phyloP scores from a whole-genome alignment of 2,797 vertebrate genomes.

The Cynodonichthys magdalenae region DNA sequence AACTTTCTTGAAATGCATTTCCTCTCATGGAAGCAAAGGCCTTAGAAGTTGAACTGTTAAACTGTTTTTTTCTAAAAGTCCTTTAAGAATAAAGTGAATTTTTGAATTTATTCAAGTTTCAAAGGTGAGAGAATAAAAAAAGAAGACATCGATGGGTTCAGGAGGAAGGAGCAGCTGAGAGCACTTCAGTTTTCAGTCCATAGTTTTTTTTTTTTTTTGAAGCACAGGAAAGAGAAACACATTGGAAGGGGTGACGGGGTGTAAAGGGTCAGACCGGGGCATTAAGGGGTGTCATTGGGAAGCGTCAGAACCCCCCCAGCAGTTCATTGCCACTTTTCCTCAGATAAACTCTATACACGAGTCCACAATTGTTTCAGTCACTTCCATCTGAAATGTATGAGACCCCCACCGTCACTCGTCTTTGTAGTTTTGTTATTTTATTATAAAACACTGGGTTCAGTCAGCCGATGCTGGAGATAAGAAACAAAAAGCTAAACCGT shows the following conservation, averaged over 20 bases:
- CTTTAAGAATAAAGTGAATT: constrained; percentile 58
- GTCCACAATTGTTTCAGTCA: constrained; percentile 9
- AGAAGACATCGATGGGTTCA: constrained; percentile 32
- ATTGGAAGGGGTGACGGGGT: constrained; percentile 4
- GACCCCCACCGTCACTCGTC: constrained; percentile 50
- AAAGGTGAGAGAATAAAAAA: constrained; percentile 60
- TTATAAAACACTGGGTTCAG: constrained; percentile 71
- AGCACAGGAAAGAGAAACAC: constrained; percentile 45
- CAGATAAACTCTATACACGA: constrained; percentile 41
- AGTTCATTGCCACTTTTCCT: constrained; percentile 63
- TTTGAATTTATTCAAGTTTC: constrained; percentile 68
- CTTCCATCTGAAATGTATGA: constrained; percentile 51
- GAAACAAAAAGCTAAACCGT: constrained; percentile 40
- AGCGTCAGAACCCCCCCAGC: constrained; percentile 49
- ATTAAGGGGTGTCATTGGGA: constrained; percentile 27
- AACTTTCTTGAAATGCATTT: constrained; percentile 79
- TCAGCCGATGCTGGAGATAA: constrained; percentile 54
- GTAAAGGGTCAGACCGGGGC: neutral
- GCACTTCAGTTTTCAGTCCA: constrained; percentile 27
- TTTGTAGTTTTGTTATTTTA: constrained; percentile 68
- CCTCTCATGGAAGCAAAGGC: constrained; percentile 73
- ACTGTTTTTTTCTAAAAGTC: constrained; percentile 38
- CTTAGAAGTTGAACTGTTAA: constrained; percentile 70
- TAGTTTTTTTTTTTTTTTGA: constrained; percentile 33
- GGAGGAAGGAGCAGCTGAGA: constrained; percentile 27